Conservation (phyloP, 2,888 invertebrate species). For the Macrosiphum euphorbiae region DNA sequence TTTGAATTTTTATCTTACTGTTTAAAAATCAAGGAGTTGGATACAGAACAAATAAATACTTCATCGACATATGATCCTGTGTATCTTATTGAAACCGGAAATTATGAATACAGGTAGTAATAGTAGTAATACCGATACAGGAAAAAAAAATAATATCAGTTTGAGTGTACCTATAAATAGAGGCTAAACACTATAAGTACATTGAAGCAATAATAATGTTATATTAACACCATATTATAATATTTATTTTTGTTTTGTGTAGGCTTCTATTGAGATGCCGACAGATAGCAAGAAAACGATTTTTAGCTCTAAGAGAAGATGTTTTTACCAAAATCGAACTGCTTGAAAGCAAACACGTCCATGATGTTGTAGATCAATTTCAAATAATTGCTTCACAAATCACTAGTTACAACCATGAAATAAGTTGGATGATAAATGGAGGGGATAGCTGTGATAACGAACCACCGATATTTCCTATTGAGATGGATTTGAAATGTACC, state of each 20-base stretch:
- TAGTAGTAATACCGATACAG: constrained; percentile 69
- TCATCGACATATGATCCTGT: constrained; percentile 93
- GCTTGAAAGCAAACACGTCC: constrained; percentile 98
- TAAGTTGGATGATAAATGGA: constrained; percentile 82
- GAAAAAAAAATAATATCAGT: background rate
- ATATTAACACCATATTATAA: background rate
- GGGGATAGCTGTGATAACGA: constrained; percentile 68
- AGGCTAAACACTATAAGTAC: background rate
- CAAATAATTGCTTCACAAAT: constrained; percentile 78
- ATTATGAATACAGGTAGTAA: constrained; percentile 94
- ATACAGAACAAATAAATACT: constrained; percentile 97
- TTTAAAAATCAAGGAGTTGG: constrained; percentile 99
- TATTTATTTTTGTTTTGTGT: constrained; percentile 63
- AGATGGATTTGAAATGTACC: constrained; percentile 92
- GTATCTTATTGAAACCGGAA: constrained; percentile 98
- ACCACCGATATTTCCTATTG: constrained; percentile 86
- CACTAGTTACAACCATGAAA: constrained; percentile 81
- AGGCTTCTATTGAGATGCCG: constrained; percentile 94
- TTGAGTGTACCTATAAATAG: background rate
- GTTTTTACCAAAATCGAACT: constrained; percentile 97
- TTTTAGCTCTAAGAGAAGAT: constrained; percentile 87
- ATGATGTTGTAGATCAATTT: constrained; percentile 70
- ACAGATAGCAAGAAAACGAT: constrained; percentile 90
- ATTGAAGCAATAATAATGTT: background rate
- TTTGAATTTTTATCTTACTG: constrained; percentile 99